A percentile compares a stretch with the other conserved stretches of the same genome.
phyloP scores from a whole-genome alignment of 2,888 invertebrate species.

The Lissocephala sabroskyi region DNA sequence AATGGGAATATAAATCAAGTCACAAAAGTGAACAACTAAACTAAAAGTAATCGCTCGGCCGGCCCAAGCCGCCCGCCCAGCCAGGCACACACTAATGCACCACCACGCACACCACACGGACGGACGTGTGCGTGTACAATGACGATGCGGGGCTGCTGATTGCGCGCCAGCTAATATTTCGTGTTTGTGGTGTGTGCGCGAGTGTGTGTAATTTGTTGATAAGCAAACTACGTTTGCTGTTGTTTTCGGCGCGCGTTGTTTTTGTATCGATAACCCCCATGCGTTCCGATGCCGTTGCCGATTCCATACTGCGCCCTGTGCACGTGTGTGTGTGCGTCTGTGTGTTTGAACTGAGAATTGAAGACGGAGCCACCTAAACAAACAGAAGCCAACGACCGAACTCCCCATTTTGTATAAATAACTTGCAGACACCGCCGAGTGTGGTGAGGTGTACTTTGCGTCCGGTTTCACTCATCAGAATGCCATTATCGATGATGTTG shows the following conservation, averaged over 20 bases:
- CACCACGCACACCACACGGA: background rate
- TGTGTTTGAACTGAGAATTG: background rate
- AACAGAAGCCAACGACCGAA: background rate
- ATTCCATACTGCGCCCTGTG: background rate
- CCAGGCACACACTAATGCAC: no score
- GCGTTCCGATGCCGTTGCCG: constrained; percentile 36
- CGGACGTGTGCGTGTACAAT: constrained; percentile 9
- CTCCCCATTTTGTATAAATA: background rate
- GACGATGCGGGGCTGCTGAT: constrained; percentile 16
- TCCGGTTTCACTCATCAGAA: constrained; percentile 25
- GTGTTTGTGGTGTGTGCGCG: background rate
- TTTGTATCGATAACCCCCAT: constrained; percentile 40
- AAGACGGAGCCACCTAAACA: background rate
- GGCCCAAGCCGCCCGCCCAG: constrained; percentile 14
- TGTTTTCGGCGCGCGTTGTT: constrained; percentile 24
- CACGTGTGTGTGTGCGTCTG: background rate
- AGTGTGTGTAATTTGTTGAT: constrained; percentile 50
- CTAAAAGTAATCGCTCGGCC: constrained; percentile 42
- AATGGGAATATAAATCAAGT: constrained; percentile 36
- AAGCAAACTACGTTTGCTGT: constrained; percentile 36
- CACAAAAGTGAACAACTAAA: constrained; percentile 36
- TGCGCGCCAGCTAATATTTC: constrained; percentile 5
- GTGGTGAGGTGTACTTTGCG: constrained; percentile 18
- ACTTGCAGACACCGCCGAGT: no score
- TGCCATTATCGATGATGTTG: constrained; percentile 25